phyloP scores from a whole-genome alignment of 2,888 invertebrate species.

The Eurois occulta region DNA sequence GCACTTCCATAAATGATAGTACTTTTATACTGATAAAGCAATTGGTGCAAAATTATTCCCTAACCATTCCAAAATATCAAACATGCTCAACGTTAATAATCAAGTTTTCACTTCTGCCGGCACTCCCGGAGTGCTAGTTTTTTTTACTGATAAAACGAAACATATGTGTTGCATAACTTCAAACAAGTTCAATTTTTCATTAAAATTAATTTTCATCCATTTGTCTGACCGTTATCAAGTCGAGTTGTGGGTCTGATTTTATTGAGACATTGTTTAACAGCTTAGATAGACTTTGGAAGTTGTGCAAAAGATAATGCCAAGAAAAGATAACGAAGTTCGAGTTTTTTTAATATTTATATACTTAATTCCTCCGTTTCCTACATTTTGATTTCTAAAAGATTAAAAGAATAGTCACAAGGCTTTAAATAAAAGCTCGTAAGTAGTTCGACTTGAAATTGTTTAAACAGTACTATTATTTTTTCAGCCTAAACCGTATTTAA shows the following conservation, averaged over 20 bases:
- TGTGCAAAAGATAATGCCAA: conserved; percentile 8
- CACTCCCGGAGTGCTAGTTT: too few relatives aligned
- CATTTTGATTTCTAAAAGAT: not conserved
- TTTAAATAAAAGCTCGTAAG: not conserved
- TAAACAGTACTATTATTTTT: conserved; percentile 28
- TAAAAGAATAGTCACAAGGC: not conserved
- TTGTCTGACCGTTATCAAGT: conserved; percentile 49
- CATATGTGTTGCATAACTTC: not conserved
- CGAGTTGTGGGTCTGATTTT: conserved; percentile 30
- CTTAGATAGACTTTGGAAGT: conserved; percentile 27
- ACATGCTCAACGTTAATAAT: too few relatives aligned
- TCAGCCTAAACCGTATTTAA: conserved; percentile 63
- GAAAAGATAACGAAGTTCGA: conserved; percentile 13
- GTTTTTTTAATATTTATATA: not conserved
- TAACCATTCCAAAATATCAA: too few relatives aligned
- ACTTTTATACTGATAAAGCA: too few relatives aligned
- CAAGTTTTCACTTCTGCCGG: too few relatives aligned
- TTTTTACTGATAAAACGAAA: not conserved
- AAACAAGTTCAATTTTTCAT: conserved; percentile 4
- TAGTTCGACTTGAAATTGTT: conserved; percentile 29
- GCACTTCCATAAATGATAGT: too few relatives aligned
- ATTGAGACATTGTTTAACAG: conserved; percentile 30
- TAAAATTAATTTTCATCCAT: conserved; percentile 38
- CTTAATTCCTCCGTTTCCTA: not conserved
- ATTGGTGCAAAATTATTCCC: too few relatives aligned